Conservation (phyloP, 2,113 vertebrate genomes). For the Galemys pyrenaicus region DNA sequence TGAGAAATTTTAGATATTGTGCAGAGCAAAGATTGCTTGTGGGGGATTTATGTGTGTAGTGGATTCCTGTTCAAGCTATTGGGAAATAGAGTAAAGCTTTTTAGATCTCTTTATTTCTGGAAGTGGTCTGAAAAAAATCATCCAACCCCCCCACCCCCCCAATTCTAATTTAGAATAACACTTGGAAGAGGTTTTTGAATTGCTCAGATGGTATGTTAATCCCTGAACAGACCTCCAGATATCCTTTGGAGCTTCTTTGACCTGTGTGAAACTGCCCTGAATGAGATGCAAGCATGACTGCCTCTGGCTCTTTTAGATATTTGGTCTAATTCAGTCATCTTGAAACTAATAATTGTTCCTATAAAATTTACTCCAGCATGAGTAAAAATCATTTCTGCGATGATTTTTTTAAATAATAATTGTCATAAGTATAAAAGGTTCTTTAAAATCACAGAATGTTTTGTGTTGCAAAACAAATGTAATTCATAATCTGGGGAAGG, state of each 20-base stretch:
- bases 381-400: slow-evolving; percentile 6
- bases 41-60: neutral
- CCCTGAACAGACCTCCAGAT: neutral
- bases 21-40: slow-evolving; percentile 59
- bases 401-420: slow-evolving; percentile 17
- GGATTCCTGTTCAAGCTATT: neutral
- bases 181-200: slow-evolving; percentile 51
- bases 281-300: neutral
- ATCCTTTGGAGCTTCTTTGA: neutral
- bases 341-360: slow-evolving; percentile 28
- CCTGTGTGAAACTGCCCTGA: neutral
- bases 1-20: neutral
- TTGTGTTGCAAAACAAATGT: slow-evolving; percentile 40
- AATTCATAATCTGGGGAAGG: neutral
- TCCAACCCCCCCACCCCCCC: neutral
- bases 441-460: slow-evolving; percentile 53
- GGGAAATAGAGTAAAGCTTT: slow-evolving; percentile 47
- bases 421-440: neutral
- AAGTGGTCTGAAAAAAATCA: slow-evolving; percentile 76
- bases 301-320: neutral
- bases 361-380: slow-evolving; percentile 8
- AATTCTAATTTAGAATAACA: slow-evolving; percentile 57
- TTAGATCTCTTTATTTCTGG: slow-evolving; percentile 45
- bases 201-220: slow-evolving; percentile 8
- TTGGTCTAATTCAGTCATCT: slow-evolving; percentile 7